Evolutionary conservation across 1,140 invertebrate species (phyloP), one percentile per base, ranked within the genome.

Genomic region (Drosophila pectinifera): DNA sequence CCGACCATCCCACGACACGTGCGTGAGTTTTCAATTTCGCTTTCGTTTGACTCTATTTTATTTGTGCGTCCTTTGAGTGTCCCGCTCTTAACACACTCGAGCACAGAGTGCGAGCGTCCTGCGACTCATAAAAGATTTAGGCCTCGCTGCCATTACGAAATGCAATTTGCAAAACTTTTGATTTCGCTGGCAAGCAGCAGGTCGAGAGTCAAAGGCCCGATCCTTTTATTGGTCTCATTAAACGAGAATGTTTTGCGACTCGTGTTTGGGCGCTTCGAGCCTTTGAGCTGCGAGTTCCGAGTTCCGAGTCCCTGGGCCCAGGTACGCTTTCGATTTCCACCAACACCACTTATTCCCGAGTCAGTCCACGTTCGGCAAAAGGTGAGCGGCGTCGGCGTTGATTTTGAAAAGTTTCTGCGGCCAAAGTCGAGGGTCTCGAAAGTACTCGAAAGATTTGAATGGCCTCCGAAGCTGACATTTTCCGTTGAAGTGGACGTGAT

Each of bases 211-310:
- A 36, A 43, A 72, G 43, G 54, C 61, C 73, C 64, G 39, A 78
- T 63, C 78, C 79, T 86, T 88, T 86, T 86, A 86, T 86, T 86
- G 83, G 83, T 88, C 83, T 86, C 83, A 86, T 86, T 86, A 86
- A 86, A 79, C 58, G 75, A 76, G 65, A 88, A 86, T 86, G 83
- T 70, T 53, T 88, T 79, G 79, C 46, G 54, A 75, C 36, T 62
- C n/a, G n/a, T n/a, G n/a, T n/a, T n/a, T n/a, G n/a, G n/a, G n/a
- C n/a, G n/a, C n/a, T n/a, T n/a, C 20, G 41, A 63, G 36, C 42
- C 54, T 53, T 49, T 42, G 31, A 53, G 56, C 46, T 22, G 3
- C 16, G 20, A 38, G 38, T 31, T 49, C n/a, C 42, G 24, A 11
- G 39, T 13, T 51, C 22, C 31, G 14, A 41, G 6, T 22, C 31